phyloP scores from a whole-genome alignment of 1,140 invertebrate species.

The Drosophila erecta region DNA sequence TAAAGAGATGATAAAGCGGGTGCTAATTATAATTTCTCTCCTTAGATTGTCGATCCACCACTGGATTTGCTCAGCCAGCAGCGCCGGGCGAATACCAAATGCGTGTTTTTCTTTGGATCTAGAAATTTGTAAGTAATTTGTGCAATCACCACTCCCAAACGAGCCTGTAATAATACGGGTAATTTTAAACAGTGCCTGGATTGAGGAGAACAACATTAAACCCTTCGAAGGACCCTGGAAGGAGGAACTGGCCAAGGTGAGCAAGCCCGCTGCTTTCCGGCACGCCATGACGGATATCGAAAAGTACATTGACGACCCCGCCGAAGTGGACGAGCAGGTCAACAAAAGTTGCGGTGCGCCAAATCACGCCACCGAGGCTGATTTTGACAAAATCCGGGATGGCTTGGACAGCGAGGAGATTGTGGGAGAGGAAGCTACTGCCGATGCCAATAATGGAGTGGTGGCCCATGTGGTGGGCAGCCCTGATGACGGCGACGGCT shows the following conservation, averaged over 20 bases:
- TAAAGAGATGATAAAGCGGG: background rate
- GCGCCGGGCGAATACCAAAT: constrained; percentile 89
- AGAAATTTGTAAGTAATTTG: constrained; percentile 94
- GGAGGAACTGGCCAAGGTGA: constrained; percentile 91
- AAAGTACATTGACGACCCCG: constrained; percentile 90
- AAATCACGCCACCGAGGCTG: constrained; percentile 85
- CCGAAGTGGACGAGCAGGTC: constrained; percentile 86
- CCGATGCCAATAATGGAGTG: constrained; percentile 64
- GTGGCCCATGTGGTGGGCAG: constrained; percentile 71
- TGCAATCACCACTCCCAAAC: background rate
- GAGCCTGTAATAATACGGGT: background rate
- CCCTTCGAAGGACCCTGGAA: constrained; percentile 92
- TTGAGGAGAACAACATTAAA: constrained; percentile 93
- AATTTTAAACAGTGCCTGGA: constrained; percentile 91
- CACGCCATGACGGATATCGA: constrained; percentile 95
- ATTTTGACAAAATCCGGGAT: constrained; percentile 89
- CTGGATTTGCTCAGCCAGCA: constrained; percentile 88
- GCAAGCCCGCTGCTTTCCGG: constrained; percentile 92
- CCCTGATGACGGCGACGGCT: constrained; percentile 58
- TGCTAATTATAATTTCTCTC: background rate
- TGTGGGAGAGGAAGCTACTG: constrained; percentile 64
- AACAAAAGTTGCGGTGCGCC: constrained; percentile 64
- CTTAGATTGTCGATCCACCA: constrained; percentile 89
- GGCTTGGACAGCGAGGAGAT: constrained; percentile 85
- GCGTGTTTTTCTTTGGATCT: constrained; percentile 97